A percentile compares a stretch with the other conserved stretches of the same genome.
These are phyloP conservation scores for Pelodytes ibericus DNA, from an alignment of 2,797 vertebrate genomes.

Conservation along the genomic window DNA sequence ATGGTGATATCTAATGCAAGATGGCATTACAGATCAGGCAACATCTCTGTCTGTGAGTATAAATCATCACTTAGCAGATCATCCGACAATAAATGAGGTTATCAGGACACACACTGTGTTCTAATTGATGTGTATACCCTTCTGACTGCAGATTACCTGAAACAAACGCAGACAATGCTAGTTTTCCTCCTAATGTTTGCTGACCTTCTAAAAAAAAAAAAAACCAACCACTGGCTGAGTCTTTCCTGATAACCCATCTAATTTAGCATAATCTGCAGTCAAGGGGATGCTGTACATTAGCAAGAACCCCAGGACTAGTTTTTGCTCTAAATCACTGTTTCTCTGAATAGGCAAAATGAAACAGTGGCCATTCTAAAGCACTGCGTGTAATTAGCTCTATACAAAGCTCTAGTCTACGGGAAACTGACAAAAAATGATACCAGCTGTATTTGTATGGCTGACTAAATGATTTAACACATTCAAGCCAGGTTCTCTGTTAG, in stretches of 20 bases:
- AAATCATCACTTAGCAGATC: not conserved
- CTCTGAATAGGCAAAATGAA: constrained; percentile 46
- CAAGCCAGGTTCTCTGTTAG: not conserved
- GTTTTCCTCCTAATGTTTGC: constrained; percentile 22
- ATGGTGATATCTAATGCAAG: constrained; percentile 26
- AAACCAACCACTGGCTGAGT: constrained; percentile 15
- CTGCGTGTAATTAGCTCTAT: constrained; percentile 38
- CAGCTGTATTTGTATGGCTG: constrained; percentile 37
- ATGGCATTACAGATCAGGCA: constrained; percentile 4
- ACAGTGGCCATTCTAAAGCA: constrained; percentile 26
- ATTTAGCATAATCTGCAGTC: constrained; percentile 31
- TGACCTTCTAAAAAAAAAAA: constrained; percentile 12
- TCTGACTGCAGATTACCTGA: constrained; percentile 24
- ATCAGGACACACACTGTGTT: not conserved
- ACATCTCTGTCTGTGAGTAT: not conserved
- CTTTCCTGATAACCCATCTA: constrained; percentile 3
- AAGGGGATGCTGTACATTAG: not conserved
- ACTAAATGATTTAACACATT: constrained; percentile 48
- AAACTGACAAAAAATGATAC: constrained; percentile 33
- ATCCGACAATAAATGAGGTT: not conserved
- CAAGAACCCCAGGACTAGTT: constrained; percentile 4
- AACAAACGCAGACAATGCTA: constrained; percentile 30
- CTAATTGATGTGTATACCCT: not conserved
- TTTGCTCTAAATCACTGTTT: constrained; percentile 21
- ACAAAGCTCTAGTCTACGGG: constrained; percentile 40